phyloP scores from a whole-genome alignment of 2,888 invertebrate species.

The Andrena marginata region DNA sequence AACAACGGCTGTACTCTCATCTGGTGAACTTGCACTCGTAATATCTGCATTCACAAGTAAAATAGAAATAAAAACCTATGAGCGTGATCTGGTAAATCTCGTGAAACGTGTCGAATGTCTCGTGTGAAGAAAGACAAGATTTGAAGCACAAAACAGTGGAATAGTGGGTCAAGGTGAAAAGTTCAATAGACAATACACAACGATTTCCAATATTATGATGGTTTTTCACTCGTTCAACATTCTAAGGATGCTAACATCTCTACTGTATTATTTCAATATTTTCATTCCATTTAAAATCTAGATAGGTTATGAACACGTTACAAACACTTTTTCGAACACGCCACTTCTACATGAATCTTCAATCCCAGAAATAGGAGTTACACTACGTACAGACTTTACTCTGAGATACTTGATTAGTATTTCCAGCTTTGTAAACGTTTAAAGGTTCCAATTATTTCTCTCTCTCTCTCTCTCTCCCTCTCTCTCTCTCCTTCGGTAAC shows the following conservation, averaged over 20 bases:
- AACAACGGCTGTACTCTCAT: slow-evolving; percentile 69
- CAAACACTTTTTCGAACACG: slow-evolving; percentile 24
- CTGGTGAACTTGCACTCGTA: slow-evolving; percentile 71
- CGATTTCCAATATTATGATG: background rate
- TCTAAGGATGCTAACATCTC: background rate
- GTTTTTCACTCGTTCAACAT: slow-evolving; percentile 5
- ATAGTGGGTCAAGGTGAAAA: slow-evolving; percentile 12
- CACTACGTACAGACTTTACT: slow-evolving; percentile 5
- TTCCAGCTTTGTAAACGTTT: slow-evolving; percentile 15
- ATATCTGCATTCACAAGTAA: slow-evolving; percentile 67
- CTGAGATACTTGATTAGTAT: slow-evolving; percentile 33
- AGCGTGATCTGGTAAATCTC: slow-evolving; percentile 4
- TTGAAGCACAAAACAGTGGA: slow-evolving; percentile 15
- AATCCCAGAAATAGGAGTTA: background rate
- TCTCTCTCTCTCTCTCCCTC: no score
- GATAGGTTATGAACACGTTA: slow-evolving; percentile 20
- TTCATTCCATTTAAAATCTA: slow-evolving; percentile 10
- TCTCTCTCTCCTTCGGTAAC: background rate
- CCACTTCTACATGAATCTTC: background rate
- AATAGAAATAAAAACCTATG: slow-evolving; percentile 26
- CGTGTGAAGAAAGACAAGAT: background rate
- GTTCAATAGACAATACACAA: slow-evolving; percentile 16
- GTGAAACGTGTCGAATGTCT: background rate
- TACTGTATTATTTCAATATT: slow-evolving; percentile 13
- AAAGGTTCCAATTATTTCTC: slow-evolving; percentile 2